phyloP scores from a whole-genome alignment of 2,888 invertebrate species.

The Punctoribates punctum region DNA sequence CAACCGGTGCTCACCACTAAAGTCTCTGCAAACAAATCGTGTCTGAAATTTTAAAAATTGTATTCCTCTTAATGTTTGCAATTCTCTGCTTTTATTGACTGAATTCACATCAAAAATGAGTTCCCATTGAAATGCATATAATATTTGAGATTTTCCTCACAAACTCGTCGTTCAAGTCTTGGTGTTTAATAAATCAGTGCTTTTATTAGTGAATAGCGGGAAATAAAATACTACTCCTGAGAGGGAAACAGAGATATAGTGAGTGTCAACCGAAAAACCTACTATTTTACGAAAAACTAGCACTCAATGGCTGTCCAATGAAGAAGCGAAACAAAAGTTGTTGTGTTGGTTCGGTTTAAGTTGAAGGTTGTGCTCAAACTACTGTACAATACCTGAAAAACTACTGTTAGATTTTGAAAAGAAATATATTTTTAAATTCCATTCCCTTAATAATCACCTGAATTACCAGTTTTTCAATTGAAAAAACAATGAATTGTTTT shows the following conservation, averaged over 20 bases:
- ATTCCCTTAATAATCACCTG: no score
- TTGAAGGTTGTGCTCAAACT: constrained; percentile 23
- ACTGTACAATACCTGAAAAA: constrained; percentile 5
- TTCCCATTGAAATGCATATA: no score
- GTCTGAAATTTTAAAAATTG: neutral
- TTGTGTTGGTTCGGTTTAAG: neutral
- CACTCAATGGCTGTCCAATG: constrained; percentile 25
- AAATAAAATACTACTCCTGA: no score
- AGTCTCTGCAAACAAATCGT: neutral
- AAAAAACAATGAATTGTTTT: no score
- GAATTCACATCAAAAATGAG: neutral
- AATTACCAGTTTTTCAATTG: no score
- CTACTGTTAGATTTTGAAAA: neutral
- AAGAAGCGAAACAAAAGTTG: constrained; percentile 30
- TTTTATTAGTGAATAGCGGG: no score
- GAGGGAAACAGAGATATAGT: no score
- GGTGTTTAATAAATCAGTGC: no score
- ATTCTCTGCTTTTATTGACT: neutral
- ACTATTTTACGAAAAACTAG: neutral
- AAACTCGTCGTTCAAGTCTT: neutral
- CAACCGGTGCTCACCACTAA: no score
- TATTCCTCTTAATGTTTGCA: neutral
- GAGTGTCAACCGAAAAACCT: neutral
- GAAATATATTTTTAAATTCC: no score
- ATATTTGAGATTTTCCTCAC: no score